These are phyloP conservation scores for Rhinophrynus dorsalis DNA, from an alignment of 2,797 vertebrate species.

Conservation along the genomic window DNA sequence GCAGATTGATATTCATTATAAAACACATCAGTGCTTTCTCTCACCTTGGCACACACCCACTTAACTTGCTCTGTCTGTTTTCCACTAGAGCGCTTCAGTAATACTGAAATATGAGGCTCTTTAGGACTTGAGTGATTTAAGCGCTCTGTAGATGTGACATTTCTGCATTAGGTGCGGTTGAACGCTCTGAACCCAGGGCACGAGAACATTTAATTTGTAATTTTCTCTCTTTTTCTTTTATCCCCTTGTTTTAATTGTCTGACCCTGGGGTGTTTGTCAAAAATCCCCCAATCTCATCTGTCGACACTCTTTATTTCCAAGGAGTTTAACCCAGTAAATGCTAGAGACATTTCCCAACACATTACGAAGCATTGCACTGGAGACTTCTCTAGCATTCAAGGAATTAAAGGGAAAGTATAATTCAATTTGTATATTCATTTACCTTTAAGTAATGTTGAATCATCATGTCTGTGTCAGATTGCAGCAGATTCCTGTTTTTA, in stretches of 20 bases:
- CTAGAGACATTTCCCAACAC: too few species aligned
- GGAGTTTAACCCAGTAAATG: too few species aligned
- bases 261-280: not conserved
- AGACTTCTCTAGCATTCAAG: too few species aligned
- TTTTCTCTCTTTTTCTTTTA: not conserved
- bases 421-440: too few species aligned
- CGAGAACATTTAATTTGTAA: conserved; percentile 6
- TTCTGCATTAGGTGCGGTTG: conserved; percentile 26
- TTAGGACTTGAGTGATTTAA: conserved; percentile 40
- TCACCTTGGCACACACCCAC: conserved; percentile 36
- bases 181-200: conserved; percentile 3
- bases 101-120: conserved; percentile 42
- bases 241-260: not conserved
- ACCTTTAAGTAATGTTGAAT: too few species aligned
- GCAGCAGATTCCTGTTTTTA: too few species aligned
- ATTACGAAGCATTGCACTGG: too few species aligned
- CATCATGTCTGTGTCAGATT: too few species aligned
- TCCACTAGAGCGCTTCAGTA: conserved; percentile 25
- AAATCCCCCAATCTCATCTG: not conserved
- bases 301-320: too few species aligned
- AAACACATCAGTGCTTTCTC: not conserved
- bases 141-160: conserved; percentile 32
- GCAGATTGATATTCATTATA: conserved; percentile 11
- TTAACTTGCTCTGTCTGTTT: conserved; percentile 31
- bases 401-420: too few species aligned